Base-by-base conservation (phyloP, 2,888 invertebrate genomes). In the Caenorhabditis sp. region DNA sequence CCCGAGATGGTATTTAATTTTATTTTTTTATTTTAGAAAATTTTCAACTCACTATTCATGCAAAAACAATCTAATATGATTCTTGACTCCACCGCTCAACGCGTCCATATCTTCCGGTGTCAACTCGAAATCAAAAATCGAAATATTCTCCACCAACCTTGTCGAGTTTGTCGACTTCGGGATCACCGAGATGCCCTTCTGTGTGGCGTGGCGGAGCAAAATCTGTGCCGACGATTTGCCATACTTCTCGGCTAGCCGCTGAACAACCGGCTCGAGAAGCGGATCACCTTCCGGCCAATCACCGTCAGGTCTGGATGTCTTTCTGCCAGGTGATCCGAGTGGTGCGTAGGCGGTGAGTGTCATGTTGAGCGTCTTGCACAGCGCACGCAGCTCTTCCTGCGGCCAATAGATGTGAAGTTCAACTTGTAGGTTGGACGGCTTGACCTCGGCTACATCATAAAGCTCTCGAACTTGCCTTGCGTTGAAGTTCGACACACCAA, bases 371-470 rank as follows among this genome's bases (percentile, higher is more conserved):
- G 90, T 88, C 60, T 90, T 90, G 79, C 93, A 92, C 65, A 91
- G 91, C 0, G 91, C 88, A 2, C 85, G 62, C 69, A 93, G 87
- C 23, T 91, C 90, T 27, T 90, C 88, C 88, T 93, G 93, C 88
- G 93, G 94, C 83, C 93, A 92, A 81, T 93, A 92, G 26, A 92
- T 91, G 84, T 94, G 93, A 31, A 93, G 89, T 88, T 95, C 94
- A 62, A 81, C 82, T 79, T 84, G 85, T 2, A 81, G 62, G 43
- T 78, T 81, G 19, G 76, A 69, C 6, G 83, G 84, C 31, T 83
- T 77, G 43, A 84, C 65, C 4, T 62, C 66, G 12, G 77, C 81
- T 1, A 71, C 66, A 51, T 78, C 71, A 43, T 76, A 68, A n/a
- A 86, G 66, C n/a, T 66, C 51, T 31, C 76, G 66, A 10, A 83